A percentile compares a stretch with the other conserved stretches of the same genome.
phyloP scores from a whole-genome alignment of 1,140 invertebrate genomes.

The Papilio machaon region DNA sequence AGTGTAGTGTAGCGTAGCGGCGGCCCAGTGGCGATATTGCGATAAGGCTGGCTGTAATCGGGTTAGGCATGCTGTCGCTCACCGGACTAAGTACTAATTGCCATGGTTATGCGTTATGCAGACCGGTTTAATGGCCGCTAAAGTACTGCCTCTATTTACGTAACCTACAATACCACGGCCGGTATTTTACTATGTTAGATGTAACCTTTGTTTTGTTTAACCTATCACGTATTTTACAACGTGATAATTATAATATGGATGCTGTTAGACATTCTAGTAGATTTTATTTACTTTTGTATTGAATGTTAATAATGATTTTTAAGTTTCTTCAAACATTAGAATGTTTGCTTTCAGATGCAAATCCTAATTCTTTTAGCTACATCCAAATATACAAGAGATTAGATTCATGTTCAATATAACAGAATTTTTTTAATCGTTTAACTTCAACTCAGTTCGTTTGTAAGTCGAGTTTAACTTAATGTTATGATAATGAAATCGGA shows the following conservation, averaged over 20 bases:
- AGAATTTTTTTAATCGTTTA: neutral
- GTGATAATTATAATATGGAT: slow-evolving; percentile 34
- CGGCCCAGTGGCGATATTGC: slow-evolving; percentile 55
- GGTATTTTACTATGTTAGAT: slow-evolving; percentile 31
- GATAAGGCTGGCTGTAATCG: slow-evolving; percentile 72
- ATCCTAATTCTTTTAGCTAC: neutral
- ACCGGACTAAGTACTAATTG: slow-evolving; percentile 75
- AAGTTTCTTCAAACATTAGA: neutral
- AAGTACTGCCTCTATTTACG: slow-evolving; percentile 62
- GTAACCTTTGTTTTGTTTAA: slow-evolving; percentile 34
- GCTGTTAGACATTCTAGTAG: slow-evolving; percentile 19
- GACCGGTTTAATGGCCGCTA: slow-evolving; percentile 65
- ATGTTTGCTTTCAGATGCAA: neutral
- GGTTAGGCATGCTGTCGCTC: slow-evolving; percentile 75
- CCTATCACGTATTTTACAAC: slow-evolving; percentile 30
- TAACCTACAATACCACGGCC: slow-evolving; percentile 42
- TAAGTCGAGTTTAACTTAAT: slow-evolving; percentile 13
- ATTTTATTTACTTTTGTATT: neutral
- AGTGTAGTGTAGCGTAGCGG: slow-evolving; percentile 26
- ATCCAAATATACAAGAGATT: neutral
- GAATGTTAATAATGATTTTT: neutral
- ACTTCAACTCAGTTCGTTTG: neutral
- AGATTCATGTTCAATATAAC: neutral
- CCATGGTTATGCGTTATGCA: slow-evolving; percentile 63
- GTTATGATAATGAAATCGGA: slow-evolving; percentile 37